Percentiles rank a stretch among this genome's conserved stretches.
Evolutionary conservation across 2,113 vertebrate genomes (phyloP).

Genomic region (Leucosticte australis): DNA sequence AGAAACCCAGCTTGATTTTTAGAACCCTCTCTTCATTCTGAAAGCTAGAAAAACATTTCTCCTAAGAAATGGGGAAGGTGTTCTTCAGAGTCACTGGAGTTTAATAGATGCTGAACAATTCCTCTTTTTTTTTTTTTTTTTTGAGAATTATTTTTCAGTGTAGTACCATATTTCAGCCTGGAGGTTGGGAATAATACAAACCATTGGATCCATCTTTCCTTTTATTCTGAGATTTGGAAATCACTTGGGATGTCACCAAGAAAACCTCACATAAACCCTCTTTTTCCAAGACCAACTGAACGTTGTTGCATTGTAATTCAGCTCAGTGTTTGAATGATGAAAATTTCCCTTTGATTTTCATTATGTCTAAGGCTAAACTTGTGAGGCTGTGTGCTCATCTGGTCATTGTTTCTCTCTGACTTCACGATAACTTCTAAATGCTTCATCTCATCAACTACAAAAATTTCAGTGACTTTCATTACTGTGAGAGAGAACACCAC

Average conservation of each 20-base stretch:
- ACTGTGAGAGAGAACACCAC: neutral
- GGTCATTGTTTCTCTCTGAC: neutral
- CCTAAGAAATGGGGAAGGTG: neutral
- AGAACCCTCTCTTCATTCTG: neutral
- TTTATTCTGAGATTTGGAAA: neutral
- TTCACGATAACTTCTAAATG: neutral
- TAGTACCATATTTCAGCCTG: neutral
- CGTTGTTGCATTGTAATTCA: neutral
- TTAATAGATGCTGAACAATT: neutral
- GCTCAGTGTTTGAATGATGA: neutral
- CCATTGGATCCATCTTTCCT: neutral
- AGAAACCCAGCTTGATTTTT: neutral
- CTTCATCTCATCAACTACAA: neutral
- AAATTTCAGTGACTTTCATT: neutral
- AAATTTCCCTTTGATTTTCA: neutral
- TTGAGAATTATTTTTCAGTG: neutral
- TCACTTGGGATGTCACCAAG: neutral
- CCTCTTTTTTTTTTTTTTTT: neutral
- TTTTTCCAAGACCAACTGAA: neutral
- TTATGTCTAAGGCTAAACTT: neutral
- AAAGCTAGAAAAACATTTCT: neutral
- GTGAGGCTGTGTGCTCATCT: neutral
- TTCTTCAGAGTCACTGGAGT: neutral
- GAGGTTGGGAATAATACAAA: neutral
- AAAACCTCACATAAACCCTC: neutral